Conservation (phyloP, 2,888 invertebrate species). For the Pyralis farinalis region DNA sequence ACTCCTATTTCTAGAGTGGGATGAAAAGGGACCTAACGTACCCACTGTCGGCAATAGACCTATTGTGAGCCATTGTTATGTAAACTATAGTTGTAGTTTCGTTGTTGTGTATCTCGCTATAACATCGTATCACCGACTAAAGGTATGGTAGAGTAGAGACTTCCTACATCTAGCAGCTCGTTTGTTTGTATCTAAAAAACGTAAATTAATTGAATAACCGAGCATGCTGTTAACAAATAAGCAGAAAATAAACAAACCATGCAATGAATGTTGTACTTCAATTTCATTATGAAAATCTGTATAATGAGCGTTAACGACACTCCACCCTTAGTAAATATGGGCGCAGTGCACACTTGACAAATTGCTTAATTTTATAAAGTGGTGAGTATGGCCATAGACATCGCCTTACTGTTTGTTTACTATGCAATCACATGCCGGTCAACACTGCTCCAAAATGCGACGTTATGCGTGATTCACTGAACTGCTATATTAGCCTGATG, state of each 20-base stretch:
- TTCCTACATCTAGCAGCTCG: too few relatives aligned
- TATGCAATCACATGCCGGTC: slow-evolving; percentile 26
- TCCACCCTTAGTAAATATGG: slow-evolving; percentile 59
- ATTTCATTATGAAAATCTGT: slow-evolving; percentile 43
- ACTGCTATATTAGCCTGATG: slow-evolving; percentile 56
- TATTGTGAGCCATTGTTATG: too few relatives aligned
- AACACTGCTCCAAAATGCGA: slow-evolving; percentile 7
- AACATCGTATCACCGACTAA: too few relatives aligned
- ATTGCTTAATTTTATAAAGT: slow-evolving; percentile 78
- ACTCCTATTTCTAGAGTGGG: too few relatives aligned
- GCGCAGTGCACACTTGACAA: slow-evolving; percentile 60
- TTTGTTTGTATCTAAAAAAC: too few relatives aligned
- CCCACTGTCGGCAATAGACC: too few relatives aligned
- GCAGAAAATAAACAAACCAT: slow-evolving; percentile 1
- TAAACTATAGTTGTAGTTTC: too few relatives aligned
- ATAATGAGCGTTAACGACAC: slow-evolving; percentile 42
- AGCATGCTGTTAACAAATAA: slow-evolving; percentile 1
- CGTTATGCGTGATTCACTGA: slow-evolving; percentile 35
- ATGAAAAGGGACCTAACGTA: too few relatives aligned
- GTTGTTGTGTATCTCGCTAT: too few relatives aligned
- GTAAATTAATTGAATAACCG: background rate
- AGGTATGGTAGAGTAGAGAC: too few relatives aligned
- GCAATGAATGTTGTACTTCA: slow-evolving; percentile 26
- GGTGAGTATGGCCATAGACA: slow-evolving; percentile 25
- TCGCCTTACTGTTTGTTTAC: slow-evolving; percentile 48